A percentile compares a stretch with the other conserved stretches of the same genome.
Conservation (phyloP, 2,888 invertebrate genomes). For the Drosophila affinis region DNA sequence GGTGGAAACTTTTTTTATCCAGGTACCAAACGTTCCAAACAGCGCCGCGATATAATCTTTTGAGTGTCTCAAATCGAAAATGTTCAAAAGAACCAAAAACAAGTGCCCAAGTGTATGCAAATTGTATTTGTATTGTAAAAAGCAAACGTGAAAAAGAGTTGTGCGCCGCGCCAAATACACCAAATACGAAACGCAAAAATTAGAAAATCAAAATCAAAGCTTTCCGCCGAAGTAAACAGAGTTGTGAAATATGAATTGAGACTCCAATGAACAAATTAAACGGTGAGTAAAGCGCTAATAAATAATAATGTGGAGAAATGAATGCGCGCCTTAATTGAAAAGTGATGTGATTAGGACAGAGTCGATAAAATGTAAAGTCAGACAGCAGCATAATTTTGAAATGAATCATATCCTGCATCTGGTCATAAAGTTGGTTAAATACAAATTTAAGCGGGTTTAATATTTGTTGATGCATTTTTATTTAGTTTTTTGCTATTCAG, state of each 20-base stretch:
- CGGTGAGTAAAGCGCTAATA: constrained; percentile 54
- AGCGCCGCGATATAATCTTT: constrained; percentile 41
- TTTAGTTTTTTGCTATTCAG: constrained; percentile 52
- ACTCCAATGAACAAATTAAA: constrained; percentile 34
- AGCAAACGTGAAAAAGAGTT: constrained; percentile 11
- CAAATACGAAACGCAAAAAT: constrained; percentile 13
- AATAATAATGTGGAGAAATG: constrained; percentile 6
- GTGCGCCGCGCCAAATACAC: constrained; percentile 6
- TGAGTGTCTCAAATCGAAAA: constrained; percentile 40
- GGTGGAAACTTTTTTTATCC: constrained; percentile 58
- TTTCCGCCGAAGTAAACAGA: constrained; percentile 33
- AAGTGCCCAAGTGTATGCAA: constrained; percentile 38
- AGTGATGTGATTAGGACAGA: background rate
- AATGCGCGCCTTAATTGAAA: constrained; percentile 63
- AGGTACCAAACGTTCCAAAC: constrained; percentile 61
- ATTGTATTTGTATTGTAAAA: constrained; percentile 35
- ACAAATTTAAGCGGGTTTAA: constrained; percentile 19
- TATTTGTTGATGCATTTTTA: constrained; percentile 37
- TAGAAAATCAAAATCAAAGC: constrained; percentile 17
- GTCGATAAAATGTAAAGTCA: background rate
- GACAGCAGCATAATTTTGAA: background rate
- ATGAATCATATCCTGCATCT: background rate
- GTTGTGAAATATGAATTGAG: constrained; percentile 63
- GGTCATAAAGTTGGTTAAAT: constrained; percentile 5
- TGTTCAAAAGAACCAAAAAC: constrained; percentile 48